These are phyloP conservation scores for Patagioenas fasciata DNA, from an alignment of 2,113 vertebrate genomes.

Conservation along the genomic window DNA sequence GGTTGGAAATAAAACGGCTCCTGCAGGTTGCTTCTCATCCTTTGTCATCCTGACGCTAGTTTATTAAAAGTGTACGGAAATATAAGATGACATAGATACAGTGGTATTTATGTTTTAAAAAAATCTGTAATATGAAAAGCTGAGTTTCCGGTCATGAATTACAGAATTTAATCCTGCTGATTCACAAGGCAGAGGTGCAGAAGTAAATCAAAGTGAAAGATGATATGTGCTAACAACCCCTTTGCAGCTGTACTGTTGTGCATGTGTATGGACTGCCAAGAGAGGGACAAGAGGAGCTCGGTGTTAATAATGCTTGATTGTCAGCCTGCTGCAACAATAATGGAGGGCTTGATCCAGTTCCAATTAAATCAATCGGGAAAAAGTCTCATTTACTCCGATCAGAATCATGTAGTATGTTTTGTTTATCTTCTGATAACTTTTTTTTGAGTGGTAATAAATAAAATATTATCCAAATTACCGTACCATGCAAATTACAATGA, in stretches of 20 bases:
- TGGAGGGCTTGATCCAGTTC: background rate
- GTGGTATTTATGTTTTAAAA: background rate
- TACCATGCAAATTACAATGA: background rate
- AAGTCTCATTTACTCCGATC: background rate
- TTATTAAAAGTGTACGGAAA: background rate
- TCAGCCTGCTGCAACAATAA: background rate
- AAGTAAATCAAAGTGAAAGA: conserved; percentile 19
- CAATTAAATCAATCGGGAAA: background rate
- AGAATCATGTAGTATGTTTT: background rate
- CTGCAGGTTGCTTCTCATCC: background rate
- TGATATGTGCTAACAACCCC: background rate
- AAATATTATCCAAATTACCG: background rate
- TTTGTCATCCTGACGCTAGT: background rate
- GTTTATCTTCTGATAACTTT: background rate
- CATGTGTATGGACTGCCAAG: background rate
- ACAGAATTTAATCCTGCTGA: background rate
- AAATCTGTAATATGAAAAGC: background rate
- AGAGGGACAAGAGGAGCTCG: background rate
- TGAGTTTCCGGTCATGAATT: background rate
- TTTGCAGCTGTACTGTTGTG: background rate
- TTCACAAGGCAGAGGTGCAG: conserved; percentile 13
- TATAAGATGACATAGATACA: background rate
- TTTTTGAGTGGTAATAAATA: background rate
- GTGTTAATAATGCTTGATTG: background rate
- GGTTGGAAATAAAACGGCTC: background rate